Evolutionary conservation across 2,797 vertebrate species (phyloP).

Genomic region (Alfaro cultratus): DNA sequence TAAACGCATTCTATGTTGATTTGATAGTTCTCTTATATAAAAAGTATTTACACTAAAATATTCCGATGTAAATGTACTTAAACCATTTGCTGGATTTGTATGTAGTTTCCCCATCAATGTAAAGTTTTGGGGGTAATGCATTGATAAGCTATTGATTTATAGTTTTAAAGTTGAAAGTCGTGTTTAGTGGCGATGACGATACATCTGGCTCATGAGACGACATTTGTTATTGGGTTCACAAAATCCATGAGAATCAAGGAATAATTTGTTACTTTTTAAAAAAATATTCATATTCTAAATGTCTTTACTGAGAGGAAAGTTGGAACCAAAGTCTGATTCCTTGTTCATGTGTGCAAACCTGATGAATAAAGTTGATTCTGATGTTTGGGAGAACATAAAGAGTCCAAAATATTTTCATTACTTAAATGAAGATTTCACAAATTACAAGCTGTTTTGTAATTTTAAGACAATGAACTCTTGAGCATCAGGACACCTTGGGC

Average conservation of each 20-base stretch:
- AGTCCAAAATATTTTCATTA: not conserved
- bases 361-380: not conserved
- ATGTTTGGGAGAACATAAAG: too few relatives aligned
- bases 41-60: constrained; percentile 28
- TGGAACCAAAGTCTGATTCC: not conserved
- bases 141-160: constrained; percentile 2
- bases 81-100: not conserved
- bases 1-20: constrained; percentile 54
- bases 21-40: constrained; percentile 41
- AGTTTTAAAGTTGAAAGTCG: not conserved
- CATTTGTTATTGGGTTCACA: not conserved
- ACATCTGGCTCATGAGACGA: not conserved
- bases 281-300: not conserved
- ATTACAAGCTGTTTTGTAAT: not conserved
- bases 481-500: constrained; percentile 35
- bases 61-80: constrained; percentile 26
- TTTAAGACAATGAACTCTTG: not conserved
- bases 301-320: not conserved
- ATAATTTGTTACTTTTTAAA: not conserved
- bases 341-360: not conserved
- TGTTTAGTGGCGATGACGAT: not conserved
- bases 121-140: not conserved
- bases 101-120: not conserved
- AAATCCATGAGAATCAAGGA: not conserved
- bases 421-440: not conserved